Conservation (phyloP, 1,140 invertebrate genomes). For the Drosophila nebulosa region DNA sequence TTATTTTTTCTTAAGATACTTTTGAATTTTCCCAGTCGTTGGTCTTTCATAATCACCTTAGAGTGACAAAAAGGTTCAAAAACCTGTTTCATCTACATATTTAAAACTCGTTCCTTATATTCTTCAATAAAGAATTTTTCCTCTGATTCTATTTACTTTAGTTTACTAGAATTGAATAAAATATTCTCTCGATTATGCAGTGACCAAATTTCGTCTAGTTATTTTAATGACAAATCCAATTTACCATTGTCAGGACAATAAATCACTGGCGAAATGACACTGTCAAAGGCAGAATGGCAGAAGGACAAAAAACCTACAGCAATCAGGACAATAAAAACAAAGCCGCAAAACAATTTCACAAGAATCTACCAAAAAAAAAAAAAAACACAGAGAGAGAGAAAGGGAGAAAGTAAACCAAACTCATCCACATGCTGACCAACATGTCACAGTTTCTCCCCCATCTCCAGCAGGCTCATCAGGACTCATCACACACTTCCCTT, state of each 20-base stretch:
- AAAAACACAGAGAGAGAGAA: slow-evolving; percentile 2
- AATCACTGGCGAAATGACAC: slow-evolving; percentile 67
- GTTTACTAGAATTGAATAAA: slow-evolving; percentile 32
- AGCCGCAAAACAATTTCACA: slow-evolving; percentile 72
- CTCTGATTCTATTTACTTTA: no score
- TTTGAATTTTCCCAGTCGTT: no score
- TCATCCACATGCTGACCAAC: slow-evolving; percentile 55
- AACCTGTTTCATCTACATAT: no score
- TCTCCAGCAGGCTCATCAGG: background rate
- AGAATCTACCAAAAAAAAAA: slow-evolving; percentile 14
- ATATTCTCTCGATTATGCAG: slow-evolving; percentile 50
- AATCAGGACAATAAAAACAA: slow-evolving; percentile 55
- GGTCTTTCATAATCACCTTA: no score
- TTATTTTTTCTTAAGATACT: no score
- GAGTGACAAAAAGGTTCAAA: no score
- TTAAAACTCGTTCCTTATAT: no score
- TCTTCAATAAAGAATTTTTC: no score
- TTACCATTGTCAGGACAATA: slow-evolving; percentile 53
- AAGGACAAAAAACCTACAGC: slow-evolving; percentile 16
- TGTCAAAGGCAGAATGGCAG: slow-evolving; percentile 61
- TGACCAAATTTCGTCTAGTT: slow-evolving; percentile 36
- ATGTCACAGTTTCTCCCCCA: slow-evolving; percentile 29
- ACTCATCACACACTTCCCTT: slow-evolving; percentile 3
- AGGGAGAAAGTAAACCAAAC: background rate
- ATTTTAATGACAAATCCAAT: slow-evolving; percentile 73